A percentile compares a stretch with the other conserved stretches of the same genome.
Conservation (phyloP, 1,140 invertebrate genomes). For the Chlorops oryzae region DNA sequence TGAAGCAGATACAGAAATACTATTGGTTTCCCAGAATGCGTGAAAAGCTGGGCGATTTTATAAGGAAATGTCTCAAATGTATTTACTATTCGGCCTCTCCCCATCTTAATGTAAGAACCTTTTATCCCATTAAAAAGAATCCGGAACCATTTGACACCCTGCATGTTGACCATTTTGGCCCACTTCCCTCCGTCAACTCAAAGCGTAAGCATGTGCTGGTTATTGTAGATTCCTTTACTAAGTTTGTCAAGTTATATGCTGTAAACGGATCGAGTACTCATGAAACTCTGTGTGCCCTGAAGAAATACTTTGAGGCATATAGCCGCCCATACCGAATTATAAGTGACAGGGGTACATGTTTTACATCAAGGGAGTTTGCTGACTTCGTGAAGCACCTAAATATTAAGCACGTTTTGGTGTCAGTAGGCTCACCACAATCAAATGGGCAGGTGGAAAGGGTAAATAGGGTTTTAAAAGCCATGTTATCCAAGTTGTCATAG, state of each 20-base stretch:
- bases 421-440: conserved; percentile 13
- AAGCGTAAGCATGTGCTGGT: conserved; percentile 48
- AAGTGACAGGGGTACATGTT: conserved; percentile 28
- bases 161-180: conserved; percentile 11
- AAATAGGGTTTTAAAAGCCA: too few species aligned
- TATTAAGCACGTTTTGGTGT: conserved; percentile 14
- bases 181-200: conserved; percentile 28
- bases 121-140: too few species aligned
- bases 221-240: conserved; percentile 37
- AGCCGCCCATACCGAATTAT: conserved; percentile 22
- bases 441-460: conserved; percentile 25
- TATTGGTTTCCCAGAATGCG: too few species aligned
- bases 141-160: background rate
- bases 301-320: conserved; percentile 12
- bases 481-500: too few species aligned
- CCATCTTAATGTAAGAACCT: too few species aligned
- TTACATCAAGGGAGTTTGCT: conserved; percentile 26
- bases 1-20: too few species aligned
- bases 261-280: conserved; percentile 14
- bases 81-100: too few species aligned
- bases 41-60: too few species aligned
- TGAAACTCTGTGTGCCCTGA: conserved; percentile 23
- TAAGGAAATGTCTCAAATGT: too few species aligned
- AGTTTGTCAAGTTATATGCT: conserved; percentile 12
- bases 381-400: conserved; percentile 14